Evolutionary conservation across 2,113 vertebrate species (phyloP), one percentile per base, ranked within the genome.

Genomic region (Corvus hawaiiensis): DNA sequence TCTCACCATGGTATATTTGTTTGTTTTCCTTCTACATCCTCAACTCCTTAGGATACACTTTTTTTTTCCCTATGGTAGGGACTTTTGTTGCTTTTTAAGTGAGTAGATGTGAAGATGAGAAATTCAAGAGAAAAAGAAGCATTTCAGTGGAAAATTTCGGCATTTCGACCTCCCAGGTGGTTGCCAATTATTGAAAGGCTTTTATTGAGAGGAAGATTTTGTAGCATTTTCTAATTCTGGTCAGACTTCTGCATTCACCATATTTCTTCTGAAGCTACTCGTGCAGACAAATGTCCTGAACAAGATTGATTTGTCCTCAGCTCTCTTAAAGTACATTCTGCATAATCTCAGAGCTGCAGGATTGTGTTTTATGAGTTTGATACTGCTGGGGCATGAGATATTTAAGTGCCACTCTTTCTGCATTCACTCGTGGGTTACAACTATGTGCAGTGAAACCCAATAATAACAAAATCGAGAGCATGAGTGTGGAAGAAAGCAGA

Each of bases 171-270:
- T 95, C 52, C 39, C 48, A 15, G 48, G 48, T 88, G 19, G 39
- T 14, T 92, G 39, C 56, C 80, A 69, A 28, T 56, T 89, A 72
- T 64, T 63, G 67, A 92, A 88, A 94, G 43, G 13, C 52, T 83
- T 90, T 84, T 80, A 69, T 27, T 61, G 73, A 91, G 81, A 58
- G 77, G 37, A 84, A 94, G 7, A 84, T 81, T 94, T 94, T 89
- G 77, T 68, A 72, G 64, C 51, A 77, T 87, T 91, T 94, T 86
- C 64, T 81, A 84, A 77, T 87, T 91, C 77, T 90, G 81, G 41
- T 55, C 82, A 86, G 43, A 79, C 37, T 66, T 66, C 61, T 83
- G 71, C 28, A 4, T 92, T 90, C 67, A 59, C 49, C 18, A 13
- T 80, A 87, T 91, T 94, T 93, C 59, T 82, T 75, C 80, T 77